Percentiles rank a stretch among this genome's conserved stretches.
These are phyloP conservation scores for Coremacera marginata DNA, from an alignment of 2,888 invertebrate species.

Conservation along the genomic window DNA sequence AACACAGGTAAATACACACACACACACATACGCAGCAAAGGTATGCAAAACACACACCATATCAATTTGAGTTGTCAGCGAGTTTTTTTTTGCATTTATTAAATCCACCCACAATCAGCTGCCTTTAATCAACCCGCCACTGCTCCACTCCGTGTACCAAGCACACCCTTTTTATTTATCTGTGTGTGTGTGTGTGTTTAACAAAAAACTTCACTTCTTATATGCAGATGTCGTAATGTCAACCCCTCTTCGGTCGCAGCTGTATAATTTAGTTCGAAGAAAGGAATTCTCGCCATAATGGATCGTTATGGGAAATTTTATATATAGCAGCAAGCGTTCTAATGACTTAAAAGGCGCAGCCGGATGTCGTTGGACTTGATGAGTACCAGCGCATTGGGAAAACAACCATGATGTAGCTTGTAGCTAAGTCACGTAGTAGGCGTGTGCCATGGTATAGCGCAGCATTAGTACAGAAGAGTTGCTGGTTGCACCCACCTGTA, in stretches of 20 bases:
- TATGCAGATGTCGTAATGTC: too few species aligned
- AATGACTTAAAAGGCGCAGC: slow-evolving; percentile 44
- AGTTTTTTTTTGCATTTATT: slow-evolving; percentile 27
- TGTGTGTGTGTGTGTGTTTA: background rate
- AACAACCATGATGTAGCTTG: background rate
- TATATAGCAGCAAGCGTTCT: slow-evolving; percentile 42
- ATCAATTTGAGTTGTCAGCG: slow-evolving; percentile 36
- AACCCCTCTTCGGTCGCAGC: too few species aligned
- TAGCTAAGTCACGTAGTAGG: background rate
- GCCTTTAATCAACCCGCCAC: background rate
- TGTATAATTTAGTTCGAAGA: background rate
- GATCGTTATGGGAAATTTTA: slow-evolving; percentile 41
- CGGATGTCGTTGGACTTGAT: slow-evolving; percentile 19
- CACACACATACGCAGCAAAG: background rate
- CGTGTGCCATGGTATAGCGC: background rate
- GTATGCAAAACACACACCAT: background rate
- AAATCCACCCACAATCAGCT: background rate
- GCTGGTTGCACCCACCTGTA: too few species aligned
- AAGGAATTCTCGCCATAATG: slow-evolving; percentile 29
- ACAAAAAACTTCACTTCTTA: background rate
- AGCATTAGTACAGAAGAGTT: too few species aligned
- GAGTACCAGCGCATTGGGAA: slow-evolving; percentile 6
- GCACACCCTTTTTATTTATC: too few species aligned
- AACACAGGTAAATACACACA: background rate
- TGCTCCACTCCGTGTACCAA: too few species aligned